Base-by-base conservation (phyloP, 2,797 vertebrate species). In the Onychomys torridus region DNA sequence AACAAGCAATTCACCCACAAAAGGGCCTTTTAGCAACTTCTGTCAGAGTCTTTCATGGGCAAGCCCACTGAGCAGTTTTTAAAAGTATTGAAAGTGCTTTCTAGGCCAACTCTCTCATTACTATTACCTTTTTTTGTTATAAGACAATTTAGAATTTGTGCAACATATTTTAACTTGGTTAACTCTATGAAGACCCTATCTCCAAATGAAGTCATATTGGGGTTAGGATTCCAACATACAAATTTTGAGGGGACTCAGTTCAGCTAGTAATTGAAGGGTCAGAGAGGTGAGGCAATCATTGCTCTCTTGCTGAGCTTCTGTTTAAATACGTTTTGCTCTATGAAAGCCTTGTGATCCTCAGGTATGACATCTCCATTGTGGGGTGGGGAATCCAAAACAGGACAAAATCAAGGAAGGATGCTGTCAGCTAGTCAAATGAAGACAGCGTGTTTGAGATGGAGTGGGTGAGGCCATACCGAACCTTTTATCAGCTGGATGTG, bases 311-410 rank as follows among this genome's bases (percentile, higher is more conserved):
- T 78, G 61, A 49, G 10, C 43, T 85, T 82, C 84, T 94, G 46
- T 57, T 90, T 83, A 91, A 97, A 86, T 89, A 37, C 89, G 61
- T 8, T 32, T 32, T 95, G 32, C 59, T 29, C n/a, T 10, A 32
- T 10, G 21, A 37, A 65, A 55, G 29, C 67, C 43, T 16, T 89
- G 5, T 89, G 59, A 83, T 32, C 77, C 49, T 73, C 27, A 52
- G 27, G 77, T 29, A 29, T 93, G 63, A 93, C 11, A 78, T 89
- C 43, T 25, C 52, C 49, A 52, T 34, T 89, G 59, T 63, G 27
- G n/a, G 32, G 2, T 40, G 4, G 6, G 76, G 52, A 67, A 75
- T 57, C 43, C 46, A 78, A 71, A 17, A 86, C 55, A 82, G 6
- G 32, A 57, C 57, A 57, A 40, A 11, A 65, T 61, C 12, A 89